phyloP scores from a whole-genome alignment of 2,113 vertebrate genomes.

The Lycaon pictus region DNA sequence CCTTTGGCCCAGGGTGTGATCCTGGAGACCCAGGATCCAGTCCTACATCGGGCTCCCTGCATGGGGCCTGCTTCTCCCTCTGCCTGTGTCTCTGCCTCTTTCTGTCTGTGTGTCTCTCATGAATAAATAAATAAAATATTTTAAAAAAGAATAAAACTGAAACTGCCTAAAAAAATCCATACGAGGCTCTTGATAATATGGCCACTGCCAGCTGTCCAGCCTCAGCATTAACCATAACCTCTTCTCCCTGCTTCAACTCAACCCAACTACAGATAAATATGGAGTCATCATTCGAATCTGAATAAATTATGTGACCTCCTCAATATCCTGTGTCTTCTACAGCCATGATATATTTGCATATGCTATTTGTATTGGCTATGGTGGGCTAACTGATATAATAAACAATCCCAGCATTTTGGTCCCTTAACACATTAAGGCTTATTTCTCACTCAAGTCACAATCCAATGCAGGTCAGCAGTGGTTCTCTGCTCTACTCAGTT shows the following conservation, averaged over 20 bases:
- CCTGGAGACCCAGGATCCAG: no score
- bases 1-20: no score
- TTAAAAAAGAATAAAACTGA: background rate
- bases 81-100: no score
- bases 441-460: slow-evolving; percentile 14
- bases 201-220: background rate
- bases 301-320: background rate
- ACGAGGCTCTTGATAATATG: background rate
- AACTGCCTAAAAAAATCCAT: background rate
- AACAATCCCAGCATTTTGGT: background rate
- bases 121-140: no score
- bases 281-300: background rate
- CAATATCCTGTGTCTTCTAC: background rate
- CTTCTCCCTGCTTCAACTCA: background rate
- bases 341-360: background rate
- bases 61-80: no score
- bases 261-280: background rate
- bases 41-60: no score
- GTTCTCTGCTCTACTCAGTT: background rate
- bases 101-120: no score
- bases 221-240: background rate
- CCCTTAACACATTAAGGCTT: background rate
- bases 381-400: background rate
- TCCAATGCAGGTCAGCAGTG: background rate
- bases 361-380: background rate